phyloP scores from a whole-genome alignment of 2,797 vertebrate species.

The Pangasius sanitwongsei region DNA sequence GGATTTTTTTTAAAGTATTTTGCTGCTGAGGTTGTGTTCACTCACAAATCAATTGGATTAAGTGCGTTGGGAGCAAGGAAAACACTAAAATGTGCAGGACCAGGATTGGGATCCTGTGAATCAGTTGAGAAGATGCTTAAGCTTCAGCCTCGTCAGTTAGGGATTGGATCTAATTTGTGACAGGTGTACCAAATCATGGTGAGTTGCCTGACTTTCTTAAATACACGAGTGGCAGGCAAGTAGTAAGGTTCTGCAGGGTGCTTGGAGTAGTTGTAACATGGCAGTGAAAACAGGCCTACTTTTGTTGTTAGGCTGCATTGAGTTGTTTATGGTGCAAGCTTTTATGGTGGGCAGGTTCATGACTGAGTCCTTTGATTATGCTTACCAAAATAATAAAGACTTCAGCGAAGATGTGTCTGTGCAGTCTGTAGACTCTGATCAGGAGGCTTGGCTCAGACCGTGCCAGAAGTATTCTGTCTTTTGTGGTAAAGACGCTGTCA shows the following conservation, averaged over 20 bases:
- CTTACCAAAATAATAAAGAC: neutral
- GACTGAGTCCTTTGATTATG: neutral
- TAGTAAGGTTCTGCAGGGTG: neutral
- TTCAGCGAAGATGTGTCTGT: neutral
- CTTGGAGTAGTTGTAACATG: neutral
- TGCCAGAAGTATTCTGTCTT: conserved; percentile 5
- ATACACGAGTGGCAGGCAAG: neutral
- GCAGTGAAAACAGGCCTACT: neutral
- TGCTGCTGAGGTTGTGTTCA: neutral
- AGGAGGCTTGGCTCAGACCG: neutral
- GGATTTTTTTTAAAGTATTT: neutral
- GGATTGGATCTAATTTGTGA: neutral
- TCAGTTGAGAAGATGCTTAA: neutral
- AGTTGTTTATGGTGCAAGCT: neutral
- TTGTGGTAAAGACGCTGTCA: conserved; percentile 40
- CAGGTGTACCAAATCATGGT: neutral
- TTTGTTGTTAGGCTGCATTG: neutral
- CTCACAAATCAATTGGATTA: neutral
- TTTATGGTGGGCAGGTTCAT: neutral
- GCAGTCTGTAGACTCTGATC: neutral
- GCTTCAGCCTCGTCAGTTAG: neutral
- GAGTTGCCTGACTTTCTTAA: neutral
- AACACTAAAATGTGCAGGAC: neutral
- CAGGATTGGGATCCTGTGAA: neutral
- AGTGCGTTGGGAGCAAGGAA: neutral